Percentiles rank a stretch among this genome's conserved stretches.
Conservation (phyloP, 1,140 invertebrate genomes). For the Triops longicaudatus region DNA sequence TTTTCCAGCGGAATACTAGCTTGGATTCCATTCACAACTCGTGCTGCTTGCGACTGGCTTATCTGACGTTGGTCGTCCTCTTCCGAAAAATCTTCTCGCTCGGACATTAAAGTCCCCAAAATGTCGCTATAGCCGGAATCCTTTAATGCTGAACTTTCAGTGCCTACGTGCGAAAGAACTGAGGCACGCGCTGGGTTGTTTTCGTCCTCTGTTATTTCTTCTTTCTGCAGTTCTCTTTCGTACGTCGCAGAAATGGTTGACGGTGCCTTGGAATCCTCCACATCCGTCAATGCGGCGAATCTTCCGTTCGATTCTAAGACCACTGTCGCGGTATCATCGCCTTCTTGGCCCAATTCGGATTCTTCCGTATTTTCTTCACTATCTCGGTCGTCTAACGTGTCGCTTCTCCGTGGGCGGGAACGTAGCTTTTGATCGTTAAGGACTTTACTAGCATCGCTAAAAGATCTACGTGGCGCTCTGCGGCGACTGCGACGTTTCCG, state of each 20-base stretch:
- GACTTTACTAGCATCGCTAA: slow-evolving; percentile 16
- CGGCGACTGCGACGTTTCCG: slow-evolving; percentile 13
- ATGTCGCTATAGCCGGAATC: slow-evolving; percentile 27
- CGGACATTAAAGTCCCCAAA: slow-evolving; percentile 18
- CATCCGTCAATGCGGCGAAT: background rate
- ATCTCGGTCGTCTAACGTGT: slow-evolving; percentile 9
- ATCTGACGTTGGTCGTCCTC: background rate
- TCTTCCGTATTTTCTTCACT: slow-evolving; percentile 15
- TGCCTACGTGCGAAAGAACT: slow-evolving; percentile 22
- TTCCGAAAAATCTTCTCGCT: slow-evolving; percentile 21
- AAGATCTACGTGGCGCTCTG: background rate
- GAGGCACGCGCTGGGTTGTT: background rate
- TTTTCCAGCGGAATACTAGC: background rate
- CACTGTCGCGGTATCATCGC: background rate
- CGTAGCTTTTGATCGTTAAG: slow-evolving; percentile 23
- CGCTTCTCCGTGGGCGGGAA: slow-evolving; percentile 8
- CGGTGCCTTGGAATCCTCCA: background rate
- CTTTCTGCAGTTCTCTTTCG: background rate
- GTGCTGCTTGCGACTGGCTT: background rate
- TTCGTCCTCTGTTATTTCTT: background rate
- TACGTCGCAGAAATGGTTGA: background rate
- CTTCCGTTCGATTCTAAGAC: background rate
- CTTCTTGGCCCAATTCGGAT: slow-evolving; percentile 3
- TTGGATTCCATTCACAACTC: background rate
- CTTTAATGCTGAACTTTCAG: slow-evolving; percentile 24